A percentile compares a stretch with the other conserved stretches of the same genome.
Conservation (phyloP, 2,888 invertebrate genomes). For the Notocelia uddmanniana region DNA sequence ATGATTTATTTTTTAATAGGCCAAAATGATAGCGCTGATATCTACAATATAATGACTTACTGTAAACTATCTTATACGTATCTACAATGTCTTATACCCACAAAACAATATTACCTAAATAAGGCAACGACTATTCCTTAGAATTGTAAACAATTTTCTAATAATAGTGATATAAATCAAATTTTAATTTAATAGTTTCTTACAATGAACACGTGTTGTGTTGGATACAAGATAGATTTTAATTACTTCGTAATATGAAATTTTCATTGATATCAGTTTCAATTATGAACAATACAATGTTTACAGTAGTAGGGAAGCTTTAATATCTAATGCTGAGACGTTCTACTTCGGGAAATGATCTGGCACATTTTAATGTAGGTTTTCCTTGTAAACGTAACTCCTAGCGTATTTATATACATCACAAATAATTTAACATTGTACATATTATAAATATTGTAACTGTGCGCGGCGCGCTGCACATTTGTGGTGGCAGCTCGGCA, state of each 20-base stretch:
- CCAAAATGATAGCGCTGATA: slow-evolving; percentile 84
- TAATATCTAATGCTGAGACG: slow-evolving; percentile 47
- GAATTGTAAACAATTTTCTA: slow-evolving; percentile 71
- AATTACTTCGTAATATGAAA: slow-evolving; percentile 58
- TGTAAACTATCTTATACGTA: slow-evolving; percentile 75
- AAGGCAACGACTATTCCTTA: slow-evolving; percentile 85
- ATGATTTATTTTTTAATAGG: slow-evolving; percentile 85
- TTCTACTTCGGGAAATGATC: slow-evolving; percentile 26
- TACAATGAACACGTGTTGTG: slow-evolving; percentile 73
- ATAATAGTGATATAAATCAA: slow-evolving; percentile 62
- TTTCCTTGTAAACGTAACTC: slow-evolving; percentile 39
- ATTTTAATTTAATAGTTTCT: slow-evolving; percentile 59
- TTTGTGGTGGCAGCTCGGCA: neutral
- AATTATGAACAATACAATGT: slow-evolving; percentile 49
- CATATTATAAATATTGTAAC: slow-evolving; percentile 39
- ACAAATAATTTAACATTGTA: slow-evolving; percentile 41
- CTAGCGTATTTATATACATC: slow-evolving; percentile 41
- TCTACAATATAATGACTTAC: slow-evolving; percentile 84
- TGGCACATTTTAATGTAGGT: slow-evolving; percentile 32
- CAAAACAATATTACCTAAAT: slow-evolving; percentile 85
- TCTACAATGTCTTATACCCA: slow-evolving; percentile 84
- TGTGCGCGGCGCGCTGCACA: slow-evolving; percentile 16
- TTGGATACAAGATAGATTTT: slow-evolving; percentile 56
- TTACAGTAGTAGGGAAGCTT: slow-evolving; percentile 44
- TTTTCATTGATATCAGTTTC: slow-evolving; percentile 60